Evolutionary conservation across 1,140 invertebrate genomes (phyloP), one percentile per base, ranked within the genome.

Genomic region (Drosophila sucinea): DNA sequence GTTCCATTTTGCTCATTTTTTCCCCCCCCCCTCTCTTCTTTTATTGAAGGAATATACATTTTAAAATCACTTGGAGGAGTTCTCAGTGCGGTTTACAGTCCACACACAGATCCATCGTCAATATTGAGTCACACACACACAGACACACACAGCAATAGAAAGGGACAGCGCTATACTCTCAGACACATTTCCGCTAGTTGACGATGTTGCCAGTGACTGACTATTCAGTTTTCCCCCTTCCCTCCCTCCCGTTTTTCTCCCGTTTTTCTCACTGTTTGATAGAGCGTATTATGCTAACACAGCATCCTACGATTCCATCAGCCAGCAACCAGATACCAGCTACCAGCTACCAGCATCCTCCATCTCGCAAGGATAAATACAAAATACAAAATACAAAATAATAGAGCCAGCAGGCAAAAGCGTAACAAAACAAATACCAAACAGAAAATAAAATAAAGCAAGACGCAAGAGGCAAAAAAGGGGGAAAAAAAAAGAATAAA

Each of bases 361-460:
- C 47, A 41, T 38, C 54, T 35, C 41, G 57, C 6, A 67, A 81
- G 81, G 69, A 75, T 70, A 71, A 81, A 79, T 79, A 63, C 69
- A 63, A 70, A 80, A 81, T 81, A 85, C 61, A 84, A 83, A 82
- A 78, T 82, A n/a, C n/a, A 81, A 82, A 82, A 83, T 84, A 72
- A 84, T 83, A 72, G 60, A 67, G 73, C 61, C 60, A 64, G 29
- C 60, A 41, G 41, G 40, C 54, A 64, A 29, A 47, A 33, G 57
- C 25, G 44, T 51, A 23, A 30, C 29, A 69, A 30, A n/a, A 40
- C 8, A 33, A 61, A 68, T 55, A 11, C 25, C 10, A 11, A 47
- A 64, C 23, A 47, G 35, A 57, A 69, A 11, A 30, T 1, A 32
- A 41, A 47, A 32, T 47, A 47, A 44, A 27, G 55, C 57, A 60